Percentiles rank a stretch among this genome's conserved stretches.
Conservation (phyloP, 2,113 vertebrate genomes). For the Petrocephalus zakoni region DNA sequence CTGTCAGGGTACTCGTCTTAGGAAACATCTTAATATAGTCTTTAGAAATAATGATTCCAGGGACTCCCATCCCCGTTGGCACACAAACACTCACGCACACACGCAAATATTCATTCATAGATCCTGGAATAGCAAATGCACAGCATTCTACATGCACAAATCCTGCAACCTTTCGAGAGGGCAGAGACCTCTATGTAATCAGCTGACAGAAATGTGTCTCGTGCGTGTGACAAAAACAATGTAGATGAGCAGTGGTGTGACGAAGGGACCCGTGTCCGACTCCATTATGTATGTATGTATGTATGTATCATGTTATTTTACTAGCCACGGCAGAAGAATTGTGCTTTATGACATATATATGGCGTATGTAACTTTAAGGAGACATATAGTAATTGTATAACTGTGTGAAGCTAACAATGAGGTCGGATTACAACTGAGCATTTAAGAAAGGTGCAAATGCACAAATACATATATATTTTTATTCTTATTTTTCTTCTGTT, state of each 20-base stretch:
- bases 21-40: constrained; percentile 17
- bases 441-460: constrained; percentile 63
- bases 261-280: constrained; percentile 16
- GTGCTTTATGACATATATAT: constrained; percentile 88
- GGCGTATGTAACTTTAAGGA: constrained; percentile 92
- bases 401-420: constrained; percentile 69
- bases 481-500: constrained; percentile 65
- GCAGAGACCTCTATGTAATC: background rate
- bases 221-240: background rate
- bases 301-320: constrained; percentile 46
- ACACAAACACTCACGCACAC: background rate
- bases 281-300: constrained; percentile 51
- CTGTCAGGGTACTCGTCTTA: background rate
- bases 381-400: constrained; percentile 83
- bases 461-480: constrained; percentile 57
- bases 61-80: background rate
- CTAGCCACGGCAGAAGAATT: constrained; percentile 62
- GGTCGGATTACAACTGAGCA: constrained; percentile 58
- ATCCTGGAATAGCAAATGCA: background rate
- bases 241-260: background rate
- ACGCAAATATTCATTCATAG: too few relatives aligned
- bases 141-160: background rate
- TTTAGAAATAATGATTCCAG: background rate
- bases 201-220: background rate
- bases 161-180: background rate